Evolutionary conservation across 1,140 invertebrate species (phyloP), one percentile per base, ranked within the genome.

Genomic region (Campoletis sonorensis): DNA sequence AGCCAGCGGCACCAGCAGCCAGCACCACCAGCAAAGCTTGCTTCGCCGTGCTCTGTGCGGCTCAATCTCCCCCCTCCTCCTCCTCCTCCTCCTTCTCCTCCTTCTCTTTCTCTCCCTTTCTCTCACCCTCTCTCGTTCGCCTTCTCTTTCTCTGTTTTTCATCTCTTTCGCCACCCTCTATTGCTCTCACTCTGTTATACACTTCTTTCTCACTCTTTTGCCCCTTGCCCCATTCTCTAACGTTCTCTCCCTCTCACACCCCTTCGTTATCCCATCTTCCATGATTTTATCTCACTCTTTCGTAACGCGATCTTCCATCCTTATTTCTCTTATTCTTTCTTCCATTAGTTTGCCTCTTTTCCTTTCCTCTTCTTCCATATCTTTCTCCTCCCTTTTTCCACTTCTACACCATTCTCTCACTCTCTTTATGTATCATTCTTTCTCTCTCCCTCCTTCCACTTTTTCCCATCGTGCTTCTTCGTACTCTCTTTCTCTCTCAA

Each of bases 71-170:
- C 67, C 67, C 67, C 33, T 30, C 18, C 3, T 33, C 33, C 30
- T 33, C 21, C 13, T 0, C 67, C 23, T 27, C 77, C 85, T 86
- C 84, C 80, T 83, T 85, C 88, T 84, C 84, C 79, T 82, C 49
- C 68, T 26, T 33, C 71, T 83, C 79, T 54, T 15, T 54, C 15
- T 54, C 49, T 54, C 49, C 18, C n/a, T 51, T 13, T 51, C 49
- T 51, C 49, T 2, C 49, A 7, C 49, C 18, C 30, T 33, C 30
- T 33, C 7, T 33, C 30, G 7, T 84, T 84, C 79, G 82, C 51
- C 68, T 26, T 37, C 71, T 83, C 79, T 54, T n/a, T 54, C 18
- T 54, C 51, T n/a, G 18, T 54, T 77, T 84, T 80, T 84, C 82
- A 73, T 61, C 79, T 72, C 84, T 84, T 45, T 79, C 49, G 21